A percentile compares a stretch with the other conserved stretches of the same genome.
phyloP scores from a whole-genome alignment of 2,888 invertebrate species.

The Leptinotarsa haldemani region DNA sequence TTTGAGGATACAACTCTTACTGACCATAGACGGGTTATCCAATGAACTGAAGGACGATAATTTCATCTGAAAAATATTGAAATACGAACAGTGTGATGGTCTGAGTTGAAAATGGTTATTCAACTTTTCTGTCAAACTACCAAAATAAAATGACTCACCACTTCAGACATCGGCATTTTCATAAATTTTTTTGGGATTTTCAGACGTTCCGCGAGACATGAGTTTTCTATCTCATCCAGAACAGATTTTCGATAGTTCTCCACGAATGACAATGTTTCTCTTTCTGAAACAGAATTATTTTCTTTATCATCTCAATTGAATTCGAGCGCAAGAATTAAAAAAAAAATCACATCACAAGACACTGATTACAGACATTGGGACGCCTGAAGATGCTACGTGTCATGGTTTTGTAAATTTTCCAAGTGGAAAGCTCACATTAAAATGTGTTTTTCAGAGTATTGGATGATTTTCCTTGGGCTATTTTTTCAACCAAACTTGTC shows the following conservation, averaged over 20 bases:
- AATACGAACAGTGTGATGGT: not conserved
- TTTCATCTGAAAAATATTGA: conserved; percentile 11
- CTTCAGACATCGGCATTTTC: conserved; percentile 19
- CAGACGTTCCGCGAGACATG: not conserved
- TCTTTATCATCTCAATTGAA: not conserved
- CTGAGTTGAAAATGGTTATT: not conserved
- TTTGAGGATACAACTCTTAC: conserved; percentile 27
- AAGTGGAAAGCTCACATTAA: no score
- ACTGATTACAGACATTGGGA: no score
- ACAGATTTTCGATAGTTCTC: not conserved
- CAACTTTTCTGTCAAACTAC: not conserved
- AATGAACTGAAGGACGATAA: conserved; percentile 17
- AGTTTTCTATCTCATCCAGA: not conserved
- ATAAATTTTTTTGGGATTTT: conserved; percentile 22
- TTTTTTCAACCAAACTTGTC: no score
- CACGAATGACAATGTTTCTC: not conserved
- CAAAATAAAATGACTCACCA: conserved; percentile 19
- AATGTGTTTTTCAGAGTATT: no score
- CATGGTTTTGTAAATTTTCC: no score
- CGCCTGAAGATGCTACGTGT: no score
- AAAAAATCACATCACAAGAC: no score
- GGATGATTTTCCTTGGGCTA: no score
- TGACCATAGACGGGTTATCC: conserved; percentile 19
- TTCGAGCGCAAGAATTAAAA: no score
- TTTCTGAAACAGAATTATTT: conserved; percentile 7